Conservation (phyloP, 2,113 vertebrate genomes). For the Platysternon megacephalum region DNA sequence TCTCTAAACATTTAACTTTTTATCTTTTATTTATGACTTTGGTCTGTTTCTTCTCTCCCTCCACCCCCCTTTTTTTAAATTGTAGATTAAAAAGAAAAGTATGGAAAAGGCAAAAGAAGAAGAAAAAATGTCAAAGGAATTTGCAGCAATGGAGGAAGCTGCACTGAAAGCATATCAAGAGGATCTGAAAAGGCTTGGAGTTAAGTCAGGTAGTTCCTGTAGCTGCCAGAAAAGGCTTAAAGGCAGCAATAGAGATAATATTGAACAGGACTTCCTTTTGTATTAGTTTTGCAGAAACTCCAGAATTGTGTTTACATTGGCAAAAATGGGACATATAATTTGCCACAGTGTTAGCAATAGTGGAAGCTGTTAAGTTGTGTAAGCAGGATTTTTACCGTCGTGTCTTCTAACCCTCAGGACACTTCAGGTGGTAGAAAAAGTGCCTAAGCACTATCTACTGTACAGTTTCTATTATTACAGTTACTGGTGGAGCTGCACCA, state of each 20-base stretch:
- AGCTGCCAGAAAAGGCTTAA: constrained; percentile 34
- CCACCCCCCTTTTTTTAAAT: background rate
- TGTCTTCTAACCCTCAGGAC: background rate
- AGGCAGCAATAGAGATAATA: constrained; percentile 51
- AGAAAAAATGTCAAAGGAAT: constrained; percentile 91
- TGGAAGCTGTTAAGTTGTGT: background rate
- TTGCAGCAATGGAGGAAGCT: constrained; percentile 96
- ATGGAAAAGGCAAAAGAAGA: constrained; percentile 93
- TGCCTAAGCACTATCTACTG: background rate
- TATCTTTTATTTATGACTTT: background rate
- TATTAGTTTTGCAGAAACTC: background rate
- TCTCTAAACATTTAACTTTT: constrained; percentile 13
- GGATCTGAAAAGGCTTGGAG: constrained; percentile 92
- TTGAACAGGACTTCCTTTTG: constrained; percentile 23
- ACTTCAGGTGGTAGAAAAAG: background rate
- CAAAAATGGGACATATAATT: accelerated
- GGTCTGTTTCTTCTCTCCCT: background rate
- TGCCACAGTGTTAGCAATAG: background rate
- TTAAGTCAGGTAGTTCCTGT: constrained; percentile 81
- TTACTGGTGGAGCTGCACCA: background rate
- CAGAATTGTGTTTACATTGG: background rate
- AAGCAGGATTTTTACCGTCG: background rate
- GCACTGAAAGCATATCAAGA: constrained; percentile 94
- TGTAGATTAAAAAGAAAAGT: constrained; percentile 96
- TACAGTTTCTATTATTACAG: background rate